A percentile compares a stretch with the other conserved stretches of the same genome.
Evolutionary conservation across 2,797 vertebrate genomes (phyloP).

Genomic region (Gallirallus australis): DNA sequence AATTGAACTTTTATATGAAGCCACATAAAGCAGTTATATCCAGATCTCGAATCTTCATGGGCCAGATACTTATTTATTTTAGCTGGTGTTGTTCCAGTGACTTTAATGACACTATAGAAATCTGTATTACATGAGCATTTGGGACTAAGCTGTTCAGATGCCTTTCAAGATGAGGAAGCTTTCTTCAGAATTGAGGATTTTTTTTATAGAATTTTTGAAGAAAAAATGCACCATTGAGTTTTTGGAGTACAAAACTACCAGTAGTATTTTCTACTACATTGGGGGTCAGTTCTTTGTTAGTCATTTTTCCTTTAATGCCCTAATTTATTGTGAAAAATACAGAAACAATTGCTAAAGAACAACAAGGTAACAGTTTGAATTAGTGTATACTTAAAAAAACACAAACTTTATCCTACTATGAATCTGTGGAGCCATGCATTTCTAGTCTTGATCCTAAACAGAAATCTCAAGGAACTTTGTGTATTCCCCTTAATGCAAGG

Average conservation of each 20-base stretch:
- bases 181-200: not conserved
- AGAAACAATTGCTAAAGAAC: not conserved
- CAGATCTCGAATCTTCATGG: not conserved
- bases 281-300: not conserved
- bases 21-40: not conserved
- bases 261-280: not conserved
- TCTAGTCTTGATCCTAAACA: not conserved
- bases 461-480: not conserved
- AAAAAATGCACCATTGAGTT: not conserved
- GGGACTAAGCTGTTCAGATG: not conserved
- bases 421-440: not conserved
- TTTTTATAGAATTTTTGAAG: not conserved
- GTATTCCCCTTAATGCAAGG: not conserved
- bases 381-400: not conserved
- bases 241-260: not conserved
- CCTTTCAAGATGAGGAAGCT: not conserved
- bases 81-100: not conserved
- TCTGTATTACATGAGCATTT: not conserved
- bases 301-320: not conserved
- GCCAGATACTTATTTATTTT: not conserved
- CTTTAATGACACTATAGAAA: not conserved
- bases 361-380: not conserved
- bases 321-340: not conserved
- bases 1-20: not conserved
- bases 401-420: not conserved